Percentiles rank a stretch among this genome's conserved stretches.
phyloP scores from a whole-genome alignment of 2,888 invertebrate species.

The Mimas tiliae region DNA sequence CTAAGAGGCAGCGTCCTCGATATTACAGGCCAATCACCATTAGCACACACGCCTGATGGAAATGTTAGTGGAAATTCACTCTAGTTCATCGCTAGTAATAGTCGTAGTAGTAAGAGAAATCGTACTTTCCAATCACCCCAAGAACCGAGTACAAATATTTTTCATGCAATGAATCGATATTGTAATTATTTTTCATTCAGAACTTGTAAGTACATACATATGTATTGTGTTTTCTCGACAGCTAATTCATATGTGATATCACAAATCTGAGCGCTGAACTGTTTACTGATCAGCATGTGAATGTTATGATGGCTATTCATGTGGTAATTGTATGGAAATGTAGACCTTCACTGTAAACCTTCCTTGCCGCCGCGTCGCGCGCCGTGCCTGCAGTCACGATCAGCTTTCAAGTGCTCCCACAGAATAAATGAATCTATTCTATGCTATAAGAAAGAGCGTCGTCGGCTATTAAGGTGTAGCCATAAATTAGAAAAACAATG shows the following conservation, averaged over 20 bases:
- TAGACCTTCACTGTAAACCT: conserved; percentile 16
- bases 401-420: conserved; percentile 10
- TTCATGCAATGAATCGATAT: not conserved
- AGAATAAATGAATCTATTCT: conserved; percentile 18
- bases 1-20: conserved; percentile 38
- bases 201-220: not conserved
- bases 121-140: not conserved
- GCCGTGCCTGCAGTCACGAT: conserved; percentile 15
- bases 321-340: conserved; percentile 24
- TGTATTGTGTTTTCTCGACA: conserved; percentile 23
- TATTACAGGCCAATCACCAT: conserved; percentile 34
- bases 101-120: conserved; percentile 1
- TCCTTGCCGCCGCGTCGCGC: conserved; percentile 7
- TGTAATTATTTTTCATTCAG: not conserved
- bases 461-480: not conserved
- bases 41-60: conserved; percentile 34
- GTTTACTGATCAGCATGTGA: conserved; percentile 19
- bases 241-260: conserved; percentile 20
- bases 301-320: conserved; percentile 19
- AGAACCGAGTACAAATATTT: not conserved
- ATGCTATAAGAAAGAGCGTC: not conserved
- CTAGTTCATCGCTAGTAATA: not conserved
- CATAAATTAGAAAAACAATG: not conserved
- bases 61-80: conserved; percentile 35
- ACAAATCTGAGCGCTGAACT: conserved; percentile 6